Base-by-base conservation (phyloP, 2,113 vertebrate genomes). In the Campylomormyrus tamandua region DNA sequence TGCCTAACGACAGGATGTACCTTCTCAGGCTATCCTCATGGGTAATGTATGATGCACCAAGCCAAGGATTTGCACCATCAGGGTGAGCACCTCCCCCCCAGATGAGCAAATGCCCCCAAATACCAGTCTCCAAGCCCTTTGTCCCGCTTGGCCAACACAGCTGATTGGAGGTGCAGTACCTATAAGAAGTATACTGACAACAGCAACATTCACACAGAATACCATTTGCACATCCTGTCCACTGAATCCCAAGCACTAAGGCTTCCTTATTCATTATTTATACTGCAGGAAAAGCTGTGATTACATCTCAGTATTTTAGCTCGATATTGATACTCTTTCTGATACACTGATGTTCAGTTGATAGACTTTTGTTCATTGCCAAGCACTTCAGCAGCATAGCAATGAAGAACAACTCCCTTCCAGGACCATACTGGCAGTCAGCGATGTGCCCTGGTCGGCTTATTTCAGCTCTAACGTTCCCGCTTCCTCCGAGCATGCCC, bases 1-100 rank as follows among this genome's bases (percentile, higher is more conserved):
- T 46, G 50, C 46, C 52, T 87, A 89, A 91, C 80, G 27, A 90
- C 56, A 90, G 89, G 91, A 91, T 89, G 89, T 89, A 90, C 24
- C 88, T 89, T 90, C 87, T 90, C 49, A 90, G 24, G 91, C 87
- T 88, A 87, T 70, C 87, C 50, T 89, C 88, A 24, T 52, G 56
- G 88, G 89, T 90, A 89, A 83, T 90, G 77, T 87, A 58, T 88
- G 50, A 88, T 87, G 88, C 56, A 62, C 24, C 21, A n/a, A 62
- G 56, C 24, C 56, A 62, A 62, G 56, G 6, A n/a, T 62, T 62
- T 62, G 56, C 56, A 62, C 24, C 56, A 62, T 62, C 21, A 62
- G 89, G 83, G 74, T 56, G 77, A 46, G 46, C 70, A 49, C 52
- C 42, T 4, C n/a, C 89, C 42, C 31, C 24, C 89, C 77, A 66